These are phyloP conservation scores for Hormiphora californensis DNA, from an alignment of 37 sponge, comb jelly and placozoan genomes.

Conservation along the genomic window DNA sequence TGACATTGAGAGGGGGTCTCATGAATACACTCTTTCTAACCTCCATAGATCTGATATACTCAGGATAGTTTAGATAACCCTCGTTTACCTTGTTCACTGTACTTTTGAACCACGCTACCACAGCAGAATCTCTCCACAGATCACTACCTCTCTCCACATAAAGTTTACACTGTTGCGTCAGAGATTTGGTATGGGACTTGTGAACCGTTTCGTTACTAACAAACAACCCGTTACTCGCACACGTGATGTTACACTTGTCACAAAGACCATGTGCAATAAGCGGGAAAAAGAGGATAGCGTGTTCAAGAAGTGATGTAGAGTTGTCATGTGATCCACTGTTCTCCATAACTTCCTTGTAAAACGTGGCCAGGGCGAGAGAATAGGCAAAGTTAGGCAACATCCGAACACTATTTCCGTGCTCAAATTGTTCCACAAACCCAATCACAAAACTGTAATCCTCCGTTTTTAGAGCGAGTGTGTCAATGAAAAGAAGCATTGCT, in stretches of 20 bases:
- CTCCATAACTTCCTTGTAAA: constrained; percentile 54
- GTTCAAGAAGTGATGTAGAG: background rate
- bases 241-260: background rate
- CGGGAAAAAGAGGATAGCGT: constrained; percentile 10
- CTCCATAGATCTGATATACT: background rate
- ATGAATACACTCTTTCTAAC: background rate
- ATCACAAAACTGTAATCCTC: constrained; percentile 69
- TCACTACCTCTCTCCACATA: constrained; percentile 30
- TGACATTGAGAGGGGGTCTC: constrained; percentile 49
- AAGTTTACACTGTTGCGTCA: constrained; percentile 12
- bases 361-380: constrained; percentile 78
- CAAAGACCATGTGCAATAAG: constrained; percentile 9
- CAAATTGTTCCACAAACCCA: constrained; percentile 58
- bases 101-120: constrained; percentile 18
- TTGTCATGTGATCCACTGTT: background rate
- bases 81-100: background rate
- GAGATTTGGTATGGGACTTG: background rate
- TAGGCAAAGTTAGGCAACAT: constrained; percentile 89
- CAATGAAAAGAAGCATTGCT: constrained; percentile 76
- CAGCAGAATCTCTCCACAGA: constrained; percentile 29
- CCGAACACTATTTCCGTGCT: constrained; percentile 60
- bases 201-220: constrained; percentile 1
- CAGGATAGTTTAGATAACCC: background rate
- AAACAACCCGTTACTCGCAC: background rate
- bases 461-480: constrained; percentile 75